Conservation (phyloP, 1,140 invertebrate genomes). For the Hormaphis cornu region DNA sequence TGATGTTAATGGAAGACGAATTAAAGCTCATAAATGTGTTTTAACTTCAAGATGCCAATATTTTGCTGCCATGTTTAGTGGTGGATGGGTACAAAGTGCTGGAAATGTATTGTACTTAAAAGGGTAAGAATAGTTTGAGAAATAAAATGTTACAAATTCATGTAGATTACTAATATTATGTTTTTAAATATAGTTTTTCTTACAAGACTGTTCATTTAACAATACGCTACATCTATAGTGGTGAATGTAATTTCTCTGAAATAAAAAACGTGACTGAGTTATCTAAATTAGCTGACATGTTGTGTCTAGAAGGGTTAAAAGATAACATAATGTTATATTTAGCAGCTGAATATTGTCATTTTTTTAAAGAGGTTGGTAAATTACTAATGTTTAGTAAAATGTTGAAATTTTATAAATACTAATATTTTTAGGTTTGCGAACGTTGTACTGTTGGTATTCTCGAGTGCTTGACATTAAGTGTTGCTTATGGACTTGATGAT, state of each 20-base stretch:
- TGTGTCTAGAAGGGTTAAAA: slow-evolving; percentile 78
- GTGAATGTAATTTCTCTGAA: slow-evolving; percentile 71
- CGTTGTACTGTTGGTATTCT: slow-evolving; percentile 66
- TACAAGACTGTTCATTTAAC: slow-evolving; percentile 78
- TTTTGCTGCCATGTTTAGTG: slow-evolving; percentile 79
- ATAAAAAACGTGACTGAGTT: slow-evolving; percentile 75
- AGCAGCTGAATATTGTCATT: slow-evolving; percentile 82
- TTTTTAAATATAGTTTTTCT: slow-evolving; percentile 61
- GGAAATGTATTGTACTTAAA: slow-evolving; percentile 72
- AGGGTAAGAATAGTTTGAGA: slow-evolving; percentile 51
- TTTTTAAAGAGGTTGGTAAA: slow-evolving; percentile 66
- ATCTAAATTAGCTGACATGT: slow-evolving; percentile 74
- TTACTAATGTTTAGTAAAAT: neutral
- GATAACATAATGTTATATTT: slow-evolving; percentile 78
- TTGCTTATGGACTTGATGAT: slow-evolving; percentile 77
- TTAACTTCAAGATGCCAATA: slow-evolving; percentile 79
- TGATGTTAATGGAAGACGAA: slow-evolving; percentile 63
- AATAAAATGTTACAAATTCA: neutral
- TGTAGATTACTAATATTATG: slow-evolving; percentile 4
- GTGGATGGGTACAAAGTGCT: slow-evolving; percentile 67
- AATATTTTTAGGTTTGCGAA: slow-evolving; percentile 57
- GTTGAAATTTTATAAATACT: neutral
- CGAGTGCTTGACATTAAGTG: slow-evolving; percentile 70
- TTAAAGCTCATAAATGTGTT: slow-evolving; percentile 83
- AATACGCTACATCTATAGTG: slow-evolving; percentile 84